Evolutionary conservation across 1,140 invertebrate genomes (phyloP), one percentile per base, ranked within the genome.

Genomic region (Eubasilissa regina): DNA sequence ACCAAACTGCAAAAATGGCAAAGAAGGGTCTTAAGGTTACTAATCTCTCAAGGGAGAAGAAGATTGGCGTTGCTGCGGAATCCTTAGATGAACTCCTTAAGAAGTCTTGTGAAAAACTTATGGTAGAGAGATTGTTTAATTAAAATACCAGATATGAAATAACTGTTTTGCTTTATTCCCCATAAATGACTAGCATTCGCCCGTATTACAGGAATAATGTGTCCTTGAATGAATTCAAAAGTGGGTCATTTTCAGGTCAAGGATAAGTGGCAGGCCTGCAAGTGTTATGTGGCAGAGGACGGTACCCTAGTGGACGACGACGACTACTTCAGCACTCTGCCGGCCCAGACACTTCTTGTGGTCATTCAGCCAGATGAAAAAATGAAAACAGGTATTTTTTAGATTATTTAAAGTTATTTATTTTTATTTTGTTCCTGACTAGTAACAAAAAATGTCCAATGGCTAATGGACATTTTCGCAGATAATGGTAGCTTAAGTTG

Each of bases 11-110:
- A n/a, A n/a, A 73, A 73, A 85, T 79, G 58, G 88, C 88, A 84
- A 91, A 93, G 85, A 93, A 91, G 85, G 94, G 94, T 68, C 94
- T 92, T 83, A 94, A 94, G 89, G 92, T 94, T 25, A 93, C 93
- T 6, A 90, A 94, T 84, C 92, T 91, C 19, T 88, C 87, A 70
- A 87, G 93, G 56, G 89, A 89, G 10, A 90, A 91, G 79, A 93
- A 93, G 87, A 91, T 93, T 82, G 93, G 93, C 19, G 89, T 94
- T 8, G 93, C 93, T 19, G 93, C 93, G 68, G 90, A 91, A 84
- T 91, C 89, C 81, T 84, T 94, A 43, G 82, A 89, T 74, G 92
- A 93, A 84, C 84, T 94, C 19, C 89, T 91, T 55, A 85, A 89
- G 73, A 94, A 94, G 87, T 93, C 92, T 10, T 91, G 91, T 73